Percentiles rank a stretch among this genome's conserved stretches.
Conservation (phyloP, 2,797 vertebrate genomes). For the Gallirallus australis region DNA sequence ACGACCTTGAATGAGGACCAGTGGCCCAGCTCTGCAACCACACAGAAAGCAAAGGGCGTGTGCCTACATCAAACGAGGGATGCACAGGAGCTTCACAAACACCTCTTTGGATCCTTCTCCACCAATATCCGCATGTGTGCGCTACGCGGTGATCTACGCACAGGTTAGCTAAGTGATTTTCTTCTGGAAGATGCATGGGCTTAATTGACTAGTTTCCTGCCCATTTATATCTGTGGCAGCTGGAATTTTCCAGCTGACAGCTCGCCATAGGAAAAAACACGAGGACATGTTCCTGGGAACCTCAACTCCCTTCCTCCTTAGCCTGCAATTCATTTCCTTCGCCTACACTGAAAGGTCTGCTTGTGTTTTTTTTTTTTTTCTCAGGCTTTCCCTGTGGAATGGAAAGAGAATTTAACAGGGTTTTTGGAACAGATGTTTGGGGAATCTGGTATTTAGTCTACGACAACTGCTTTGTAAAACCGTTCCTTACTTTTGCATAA, state of each 20-base stretch:
- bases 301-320: conserved; percentile 23
- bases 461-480: conserved; percentile 14
- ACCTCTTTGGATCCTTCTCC: background rate
- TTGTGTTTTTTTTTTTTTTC: conserved; percentile 5
- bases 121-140: accelerated
- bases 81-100: background rate
- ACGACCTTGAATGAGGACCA: background rate
- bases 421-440: conserved; percentile 56
- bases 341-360: conserved; percentile 35
- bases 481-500: conserved; percentile 28
- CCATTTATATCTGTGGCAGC: background rate
- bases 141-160: background rate
- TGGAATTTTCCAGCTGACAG: conserved; percentile 51
- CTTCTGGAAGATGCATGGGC: background rate
- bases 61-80: accelerated
- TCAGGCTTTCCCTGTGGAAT: conserved; percentile 23
- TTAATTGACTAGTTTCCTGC: background rate
- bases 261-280: background rate
- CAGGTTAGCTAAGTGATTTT: background rate
- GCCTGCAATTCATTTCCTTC: conserved; percentile 56
- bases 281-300: conserved; percentile 11
- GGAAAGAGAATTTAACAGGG: conserved; percentile 40
- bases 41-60: background rate
- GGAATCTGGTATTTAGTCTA: conserved; percentile 59
- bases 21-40: background rate